A percentile compares a stretch with the other conserved stretches of the same genome.
Evolutionary conservation across 1,140 invertebrate genomes (phyloP).

Genomic region (Elymnias hypermnestra): DNA sequence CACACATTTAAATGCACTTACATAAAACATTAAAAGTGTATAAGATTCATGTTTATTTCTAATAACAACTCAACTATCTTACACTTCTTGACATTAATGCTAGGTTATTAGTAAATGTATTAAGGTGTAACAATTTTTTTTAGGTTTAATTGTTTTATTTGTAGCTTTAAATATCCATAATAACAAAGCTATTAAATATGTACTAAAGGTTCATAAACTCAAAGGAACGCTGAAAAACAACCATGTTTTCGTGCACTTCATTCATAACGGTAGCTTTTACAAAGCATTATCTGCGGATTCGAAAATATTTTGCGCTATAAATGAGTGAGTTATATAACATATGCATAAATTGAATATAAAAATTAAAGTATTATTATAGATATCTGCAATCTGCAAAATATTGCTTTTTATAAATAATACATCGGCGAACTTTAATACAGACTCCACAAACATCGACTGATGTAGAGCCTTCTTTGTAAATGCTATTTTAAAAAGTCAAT

Average conservation of each 20-base stretch:
- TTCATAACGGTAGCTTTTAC: conserved; percentile 44
- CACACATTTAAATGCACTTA: conserved; percentile 38
- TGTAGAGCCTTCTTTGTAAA: no score
- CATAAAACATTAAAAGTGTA: conserved; percentile 54
- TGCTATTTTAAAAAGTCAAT: no score
- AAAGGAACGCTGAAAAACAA: conserved; percentile 72
- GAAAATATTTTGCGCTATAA: neutral
- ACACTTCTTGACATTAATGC: conserved; percentile 56
- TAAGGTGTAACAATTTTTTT: conserved; percentile 40
- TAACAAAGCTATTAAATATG: conserved; percentile 34
- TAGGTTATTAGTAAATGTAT: conserved; percentile 61
- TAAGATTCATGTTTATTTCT: conserved; percentile 60
- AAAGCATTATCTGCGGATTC: conserved; percentile 9
- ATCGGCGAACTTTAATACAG: no score
- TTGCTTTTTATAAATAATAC: no score
- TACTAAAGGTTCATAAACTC: conserved; percentile 45
- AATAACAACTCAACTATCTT: conserved; percentile 50
- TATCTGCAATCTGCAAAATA: no score
- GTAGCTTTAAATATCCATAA: conserved; percentile 33
- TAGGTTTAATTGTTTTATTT: conserved; percentile 24
- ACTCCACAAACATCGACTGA: no score
- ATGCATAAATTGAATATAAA: no score
- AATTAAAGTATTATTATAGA: no score
- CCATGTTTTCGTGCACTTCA: conserved; percentile 68
- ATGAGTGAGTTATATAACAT: no score